phyloP scores from a whole-genome alignment of 2,888 invertebrate genomes.

The Chirona hameri region DNA sequence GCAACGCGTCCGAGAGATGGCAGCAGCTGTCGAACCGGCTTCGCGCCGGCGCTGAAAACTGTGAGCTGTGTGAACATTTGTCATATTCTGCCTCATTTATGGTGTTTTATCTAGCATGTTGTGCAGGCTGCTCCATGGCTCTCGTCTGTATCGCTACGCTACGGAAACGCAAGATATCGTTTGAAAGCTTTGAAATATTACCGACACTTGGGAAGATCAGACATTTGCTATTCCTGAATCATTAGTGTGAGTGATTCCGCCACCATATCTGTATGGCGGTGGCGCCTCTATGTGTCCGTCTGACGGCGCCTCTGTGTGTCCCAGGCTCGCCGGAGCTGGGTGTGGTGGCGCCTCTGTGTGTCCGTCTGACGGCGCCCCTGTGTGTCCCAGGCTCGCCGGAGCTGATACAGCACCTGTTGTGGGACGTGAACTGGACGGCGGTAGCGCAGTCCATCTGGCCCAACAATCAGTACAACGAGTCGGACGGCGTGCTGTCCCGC shows the following conservation, averaged over 20 bases:
- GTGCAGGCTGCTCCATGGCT: too few species aligned
- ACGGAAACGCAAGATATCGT: too few species aligned
- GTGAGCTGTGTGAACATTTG: background rate
- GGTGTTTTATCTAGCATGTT: background rate
- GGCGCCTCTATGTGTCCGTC: background rate
- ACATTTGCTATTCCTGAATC: too few species aligned
- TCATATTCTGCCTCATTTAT: background rate
- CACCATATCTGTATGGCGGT: background rate
- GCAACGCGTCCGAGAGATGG: background rate
- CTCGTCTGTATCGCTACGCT: background rate
- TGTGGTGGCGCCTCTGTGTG: background rate
- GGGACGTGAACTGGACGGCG: background rate
- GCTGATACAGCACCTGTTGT: background rate
- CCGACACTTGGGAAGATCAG: too few species aligned
- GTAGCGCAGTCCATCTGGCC: background rate
- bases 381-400: background rate
- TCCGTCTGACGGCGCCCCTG: background rate
- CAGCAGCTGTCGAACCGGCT: constrained; percentile 40
- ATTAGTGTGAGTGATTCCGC: background rate
- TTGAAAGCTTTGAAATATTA: too few species aligned
- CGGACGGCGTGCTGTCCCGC: constrained; percentile 35
- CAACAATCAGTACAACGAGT: too few species aligned
- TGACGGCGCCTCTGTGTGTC: background rate
- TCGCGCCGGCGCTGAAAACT: background rate
- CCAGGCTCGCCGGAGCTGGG: background rate